Base-by-base conservation (phyloP, 2,888 invertebrate species). In the Miltochrista miniata region DNA sequence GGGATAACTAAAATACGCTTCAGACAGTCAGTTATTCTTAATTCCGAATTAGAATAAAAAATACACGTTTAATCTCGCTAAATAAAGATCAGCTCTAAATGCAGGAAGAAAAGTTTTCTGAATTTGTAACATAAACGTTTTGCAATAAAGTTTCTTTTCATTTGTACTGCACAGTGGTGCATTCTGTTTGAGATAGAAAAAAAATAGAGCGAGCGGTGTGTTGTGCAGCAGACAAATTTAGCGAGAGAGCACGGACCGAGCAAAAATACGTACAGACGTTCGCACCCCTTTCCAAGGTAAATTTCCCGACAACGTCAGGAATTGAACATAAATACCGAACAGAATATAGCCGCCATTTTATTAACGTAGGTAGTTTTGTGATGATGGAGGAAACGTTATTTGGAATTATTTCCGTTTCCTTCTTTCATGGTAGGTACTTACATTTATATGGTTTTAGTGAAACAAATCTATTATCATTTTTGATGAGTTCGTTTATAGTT, bases 171-270 rank as follows among this genome's bases (percentile, higher is more conserved):
- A 54, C 56, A 61, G 62, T 70, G 74, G 70, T 77, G 72, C 76
- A 73, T 68, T 72, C 70, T 55, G 61, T 52, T 54, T 65, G 61
- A 57, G 54, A 55, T 59, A 56, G 50, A 39, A 35, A 59, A 61
- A 74, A 74, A 74, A 74, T 31, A 68, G 30, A 52, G 34, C 38
- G 35, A 48, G 34, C 48, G 46, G 54, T 60, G 61, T 60, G 59
- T 65, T 69, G 68, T 74, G 64, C 65, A 76, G 79, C 79, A 80
- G 81, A 79, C 79, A 83, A 86, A 85, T 86, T 85, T 83, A 84
- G 83, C 83, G 78, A 70, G 79, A 79, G 80, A 70, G 64, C 56
- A 55, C 70, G 78, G 79, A 79, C 61, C 61, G 70, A 29, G 54
- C 64, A 80, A 79, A 81, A 72, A 60, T 57, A 46, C 47, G 54